These are phyloP conservation scores for Drosophila kambysellisi DNA, from an alignment of 2,888 invertebrate species.

Conservation along the genomic window DNA sequence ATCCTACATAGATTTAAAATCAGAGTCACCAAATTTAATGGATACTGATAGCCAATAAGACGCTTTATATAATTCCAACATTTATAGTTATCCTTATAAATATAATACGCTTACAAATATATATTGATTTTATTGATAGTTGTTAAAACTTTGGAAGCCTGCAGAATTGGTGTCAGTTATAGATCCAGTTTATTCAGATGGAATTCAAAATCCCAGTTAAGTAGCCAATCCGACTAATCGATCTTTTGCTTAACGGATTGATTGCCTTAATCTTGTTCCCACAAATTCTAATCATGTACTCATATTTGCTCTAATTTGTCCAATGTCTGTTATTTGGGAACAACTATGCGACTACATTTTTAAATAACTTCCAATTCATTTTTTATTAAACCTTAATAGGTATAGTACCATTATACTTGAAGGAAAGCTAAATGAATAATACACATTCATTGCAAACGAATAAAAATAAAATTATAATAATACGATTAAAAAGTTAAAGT, in stretches of 20 bases:
- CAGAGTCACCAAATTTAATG: background rate
- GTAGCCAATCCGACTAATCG: no score
- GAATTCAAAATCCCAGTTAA: background rate
- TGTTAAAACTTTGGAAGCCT: background rate
- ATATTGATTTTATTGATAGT: background rate
- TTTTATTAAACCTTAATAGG: background rate
- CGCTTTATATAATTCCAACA: background rate
- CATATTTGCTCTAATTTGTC: background rate
- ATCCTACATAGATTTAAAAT: constrained; percentile 4
- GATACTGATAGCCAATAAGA: constrained; percentile 7
- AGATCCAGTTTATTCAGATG: no score
- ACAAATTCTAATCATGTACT: background rate
- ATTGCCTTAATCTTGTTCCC: background rate
- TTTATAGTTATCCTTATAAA: background rate
- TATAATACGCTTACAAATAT: background rate
- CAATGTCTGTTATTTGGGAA: background rate
- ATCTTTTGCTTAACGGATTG: background rate
- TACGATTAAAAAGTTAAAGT: background rate
- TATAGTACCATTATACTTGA: background rate
- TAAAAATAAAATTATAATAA: background rate
- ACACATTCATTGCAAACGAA: background rate
- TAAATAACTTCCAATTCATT: background rate
- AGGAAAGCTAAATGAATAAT: background rate
- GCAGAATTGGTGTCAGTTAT: background rate
- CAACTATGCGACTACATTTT: background rate